Conservation (phyloP, 2,113 vertebrate species). For the Ellobius talpinus region DNA sequence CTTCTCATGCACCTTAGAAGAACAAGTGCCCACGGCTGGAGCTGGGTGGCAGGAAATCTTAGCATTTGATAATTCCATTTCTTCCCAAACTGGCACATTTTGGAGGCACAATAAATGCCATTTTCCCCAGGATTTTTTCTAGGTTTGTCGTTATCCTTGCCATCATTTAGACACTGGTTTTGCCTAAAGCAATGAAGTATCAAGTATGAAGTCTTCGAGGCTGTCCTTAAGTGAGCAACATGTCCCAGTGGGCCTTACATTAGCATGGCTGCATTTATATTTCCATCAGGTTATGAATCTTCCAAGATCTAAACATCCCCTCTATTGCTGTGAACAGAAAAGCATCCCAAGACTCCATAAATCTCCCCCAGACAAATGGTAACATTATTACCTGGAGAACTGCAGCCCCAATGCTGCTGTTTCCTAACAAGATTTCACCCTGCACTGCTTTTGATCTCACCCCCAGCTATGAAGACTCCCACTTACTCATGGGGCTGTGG, state of each 20-base stretch:
- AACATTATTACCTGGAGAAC: constrained; percentile 49
- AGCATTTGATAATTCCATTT: constrained; percentile 58
- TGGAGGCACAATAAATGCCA: constrained; percentile 45
- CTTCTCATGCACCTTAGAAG: constrained; percentile 38
- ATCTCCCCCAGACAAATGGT: constrained; percentile 49
- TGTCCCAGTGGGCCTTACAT: neutral
- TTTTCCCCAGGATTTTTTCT: constrained; percentile 32
- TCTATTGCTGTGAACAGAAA: constrained; percentile 52
- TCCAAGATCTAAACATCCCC: neutral
- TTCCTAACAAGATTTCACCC: constrained; percentile 27
- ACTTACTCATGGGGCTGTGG: neutral
- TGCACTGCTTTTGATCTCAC: neutral
- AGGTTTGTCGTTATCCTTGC: constrained; percentile 27
- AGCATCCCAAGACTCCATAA: neutral
- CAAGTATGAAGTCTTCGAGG: constrained; percentile 28
- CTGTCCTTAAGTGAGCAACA: constrained; percentile 17
- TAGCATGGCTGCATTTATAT: constrained; percentile 61
- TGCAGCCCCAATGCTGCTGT: constrained; percentile 14
- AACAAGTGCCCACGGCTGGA: constrained; percentile 34
- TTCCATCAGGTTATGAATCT: constrained; percentile 38
- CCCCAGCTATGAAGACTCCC: neutral
- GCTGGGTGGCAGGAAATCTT: constrained; percentile 51
- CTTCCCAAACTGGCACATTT: constrained; percentile 35
- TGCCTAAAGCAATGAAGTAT: constrained; percentile 54
- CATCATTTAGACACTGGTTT: constrained; percentile 23